Evolutionary conservation across 2,797 vertebrate genomes (phyloP).

Genomic region (Schizopygopsis malacanthus): DNA sequence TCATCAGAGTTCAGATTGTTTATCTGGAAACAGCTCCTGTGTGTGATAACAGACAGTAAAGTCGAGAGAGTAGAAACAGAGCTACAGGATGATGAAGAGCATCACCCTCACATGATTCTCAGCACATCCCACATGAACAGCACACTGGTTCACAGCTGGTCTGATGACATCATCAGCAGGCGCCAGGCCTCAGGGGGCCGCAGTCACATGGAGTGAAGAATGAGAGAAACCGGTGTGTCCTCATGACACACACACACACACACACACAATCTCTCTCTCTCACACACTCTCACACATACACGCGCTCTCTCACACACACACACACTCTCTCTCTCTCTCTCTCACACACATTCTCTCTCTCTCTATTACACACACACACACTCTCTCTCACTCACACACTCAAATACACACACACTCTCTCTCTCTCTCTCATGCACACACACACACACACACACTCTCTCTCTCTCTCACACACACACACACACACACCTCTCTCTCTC

Average conservation of each 20-base stretch:
- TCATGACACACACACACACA: not conserved
- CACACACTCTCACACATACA: not conserved
- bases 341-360: not conserved
- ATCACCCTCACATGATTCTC: not conserved
- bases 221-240: conserved; percentile 22
- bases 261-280: not conserved
- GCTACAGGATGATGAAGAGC: not conserved
- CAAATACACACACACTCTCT: too few relatives aligned
- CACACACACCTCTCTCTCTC: too few relatives aligned
- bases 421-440: not conserved
- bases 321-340: not conserved
- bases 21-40: conserved; percentile 6
- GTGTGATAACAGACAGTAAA: not conserved
- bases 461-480: not conserved
- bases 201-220: conserved; percentile 20
- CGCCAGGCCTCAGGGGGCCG: conserved; percentile 31
- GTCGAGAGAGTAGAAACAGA: too few relatives aligned
- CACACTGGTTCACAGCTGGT: not conserved
- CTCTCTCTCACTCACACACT: not conserved
- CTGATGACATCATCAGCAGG: conserved; percentile 41
- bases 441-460: not conserved
- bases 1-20: not conserved
- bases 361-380: too few relatives aligned
- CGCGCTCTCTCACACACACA: not conserved
- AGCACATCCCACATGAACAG: conserved; percentile 6